phyloP scores from a whole-genome alignment of 2,797 vertebrate species.

The Anabas testudineus region DNA sequence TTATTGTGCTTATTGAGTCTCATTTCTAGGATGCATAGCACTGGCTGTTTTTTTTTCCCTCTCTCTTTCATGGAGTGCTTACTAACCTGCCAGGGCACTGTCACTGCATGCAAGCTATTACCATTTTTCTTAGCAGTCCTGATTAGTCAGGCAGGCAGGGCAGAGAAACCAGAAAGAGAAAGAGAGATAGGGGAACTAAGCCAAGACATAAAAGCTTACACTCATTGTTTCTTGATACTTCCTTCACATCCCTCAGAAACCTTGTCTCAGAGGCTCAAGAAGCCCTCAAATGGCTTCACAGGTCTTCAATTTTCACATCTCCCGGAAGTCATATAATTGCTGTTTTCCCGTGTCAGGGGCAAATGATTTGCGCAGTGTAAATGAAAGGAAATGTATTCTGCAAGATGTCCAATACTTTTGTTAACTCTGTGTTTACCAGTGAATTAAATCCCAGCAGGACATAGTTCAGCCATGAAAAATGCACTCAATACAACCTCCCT shows the following conservation, averaged over 20 bases:
- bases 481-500: conserved; percentile 67
- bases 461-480: conserved; percentile 68
- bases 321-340: conserved; percentile 87
- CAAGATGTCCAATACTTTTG: conserved; percentile 34
- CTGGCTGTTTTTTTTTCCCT: conserved; percentile 24
- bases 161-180: conserved; percentile 36
- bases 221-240: conserved; percentile 86
- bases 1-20: conserved; percentile 81
- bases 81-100: conserved; percentile 70
- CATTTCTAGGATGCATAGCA: conserved; percentile 70
- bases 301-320: conserved; percentile 86
- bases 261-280: conserved; percentile 75
- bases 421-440: conserved; percentile 43
- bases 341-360: conserved; percentile 79
- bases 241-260: conserved; percentile 85
- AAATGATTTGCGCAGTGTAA: conserved; percentile 84
- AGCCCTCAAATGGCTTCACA: conserved; percentile 77
- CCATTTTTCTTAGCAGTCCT: conserved; percentile 69
- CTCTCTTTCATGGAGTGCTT: conserved; percentile 60
- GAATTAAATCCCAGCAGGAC: conserved; percentile 56
- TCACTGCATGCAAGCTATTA: conserved; percentile 75
- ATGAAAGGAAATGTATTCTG: conserved; percentile 77
- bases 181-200: conserved; percentile 39
- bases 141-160: conserved; percentile 68
- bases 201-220: conserved; percentile 52